Base-by-base conservation (phyloP, 2,113 vertebrate genomes). In the Chauna torquata region DNA sequence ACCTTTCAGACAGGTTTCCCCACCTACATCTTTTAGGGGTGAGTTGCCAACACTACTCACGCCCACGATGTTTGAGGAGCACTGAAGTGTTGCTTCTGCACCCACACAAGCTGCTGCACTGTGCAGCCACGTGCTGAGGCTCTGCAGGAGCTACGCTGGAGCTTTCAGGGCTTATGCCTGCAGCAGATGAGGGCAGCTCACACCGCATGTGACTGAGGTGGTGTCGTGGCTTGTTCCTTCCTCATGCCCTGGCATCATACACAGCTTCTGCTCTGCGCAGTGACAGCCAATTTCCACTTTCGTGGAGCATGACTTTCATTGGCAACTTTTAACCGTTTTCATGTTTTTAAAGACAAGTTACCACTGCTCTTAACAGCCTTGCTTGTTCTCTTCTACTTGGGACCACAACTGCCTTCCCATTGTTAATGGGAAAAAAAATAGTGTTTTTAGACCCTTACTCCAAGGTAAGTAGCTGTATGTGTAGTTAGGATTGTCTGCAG, bases 21-120 rank as follows among this genome's bases (percentile, higher is more conserved):
- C 1, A 2, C 22, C 22, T 6, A 6, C 25, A 0, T 57, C 47
- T 50, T 12, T 0, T 12, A n/a, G 77, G 57, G 57, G 11, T 3
- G 15, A 70, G 71, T 2, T 49, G 32, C 32, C n/a, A 20, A 30
- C 8, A 3, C 32, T 0, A 0, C 32, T 7, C 3, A 11, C 4
- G 12, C 36, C 74, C 10, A 20, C 32, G 9, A 3, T 17, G 32
- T 12, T 8, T 4, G 47, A 55, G 57, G n/a, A 4, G 16, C 20
- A 2, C 23, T 1, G 20, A 66, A 59, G 28, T 1, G 11, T 2
- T 24, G 20, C 30, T 28, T 42, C 69, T 54, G 82, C 4, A 3
- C 38, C 9, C 45, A 8, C 12, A 2, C 3, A 19, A 32, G 49
- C 64, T 69, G 62, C 59, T 55, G 88, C 42, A 3, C 38, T 52